A percentile compares a stretch with the other conserved stretches of the same genome.
Conservation (phyloP, 1,140 invertebrate species). For the Dendroctonus ponderosae region DNA sequence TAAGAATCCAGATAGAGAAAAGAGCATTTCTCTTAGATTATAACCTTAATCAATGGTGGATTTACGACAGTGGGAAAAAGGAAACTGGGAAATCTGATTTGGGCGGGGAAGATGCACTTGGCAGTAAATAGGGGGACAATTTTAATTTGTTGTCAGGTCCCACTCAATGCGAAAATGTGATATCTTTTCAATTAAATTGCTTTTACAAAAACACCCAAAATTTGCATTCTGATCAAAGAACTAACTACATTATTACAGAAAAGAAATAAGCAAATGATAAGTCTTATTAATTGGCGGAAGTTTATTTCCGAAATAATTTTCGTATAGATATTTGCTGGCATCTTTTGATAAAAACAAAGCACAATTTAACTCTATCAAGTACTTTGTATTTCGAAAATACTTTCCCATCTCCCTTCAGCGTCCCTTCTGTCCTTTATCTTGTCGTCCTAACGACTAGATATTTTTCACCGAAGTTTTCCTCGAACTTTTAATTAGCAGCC, state of each 20-base stretch:
- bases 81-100: slow-evolving; percentile 16
- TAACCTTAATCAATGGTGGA: slow-evolving; percentile 25
- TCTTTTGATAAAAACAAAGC: too few relatives aligned
- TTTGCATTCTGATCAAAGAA: too few relatives aligned
- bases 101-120: not conserved
- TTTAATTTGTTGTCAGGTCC: not conserved
- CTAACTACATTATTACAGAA: too few relatives aligned
- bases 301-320: too few relatives aligned
- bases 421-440: slow-evolving; percentile 3
- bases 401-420: not conserved
- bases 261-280: too few relatives aligned
- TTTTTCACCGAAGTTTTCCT: slow-evolving; percentile 29
- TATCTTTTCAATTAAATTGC: too few relatives aligned
- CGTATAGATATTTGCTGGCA: too few relatives aligned
- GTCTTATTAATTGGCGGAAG: too few relatives aligned
- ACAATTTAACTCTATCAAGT: too few relatives aligned
- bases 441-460: slow-evolving; percentile 23
- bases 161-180: too few relatives aligned
- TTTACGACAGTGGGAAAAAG: slow-evolving; percentile 16
- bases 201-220: too few relatives aligned
- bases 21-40: slow-evolving; percentile 28
- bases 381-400: not conserved
- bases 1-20: slow-evolving; percentile 26
- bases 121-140: not conserved
- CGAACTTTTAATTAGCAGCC: slow-evolving; percentile 31